These are phyloP conservation scores for Corynorhinus townsendii DNA, from an alignment of 2,113 vertebrate species.

Conservation along the genomic window DNA sequence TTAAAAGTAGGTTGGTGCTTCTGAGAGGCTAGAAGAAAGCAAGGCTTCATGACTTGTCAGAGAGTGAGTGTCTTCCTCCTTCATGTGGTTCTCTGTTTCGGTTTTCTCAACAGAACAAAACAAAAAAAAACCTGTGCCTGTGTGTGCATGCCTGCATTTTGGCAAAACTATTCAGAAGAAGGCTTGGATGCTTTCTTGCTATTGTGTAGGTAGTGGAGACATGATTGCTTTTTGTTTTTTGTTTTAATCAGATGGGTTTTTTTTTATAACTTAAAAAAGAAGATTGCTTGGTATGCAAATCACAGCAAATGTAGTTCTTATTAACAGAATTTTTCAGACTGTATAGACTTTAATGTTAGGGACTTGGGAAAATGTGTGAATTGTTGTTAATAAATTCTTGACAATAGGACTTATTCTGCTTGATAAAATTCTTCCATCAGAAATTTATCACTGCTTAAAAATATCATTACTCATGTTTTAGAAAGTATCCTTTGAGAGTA, in stretches of 20 bases:
- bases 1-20: slow-evolving; percentile 9
- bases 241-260: not conserved
- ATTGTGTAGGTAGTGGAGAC: not conserved
- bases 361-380: not conserved
- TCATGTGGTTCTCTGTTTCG: not conserved
- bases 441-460: slow-evolving; percentile 7
- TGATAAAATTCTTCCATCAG: not conserved
- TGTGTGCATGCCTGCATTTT: not conserved
- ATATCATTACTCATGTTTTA: slow-evolving; percentile 15
- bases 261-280: not conserved
- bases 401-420: not conserved
- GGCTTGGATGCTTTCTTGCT: not conserved
- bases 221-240: not conserved
- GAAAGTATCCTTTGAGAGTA: slow-evolving; percentile 6
- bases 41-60: not conserved
- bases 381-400: slow-evolving; percentile 33
- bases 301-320: not conserved
- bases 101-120: not conserved
- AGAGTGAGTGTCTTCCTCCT: not conserved
- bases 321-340: not conserved
- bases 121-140: not conserved
- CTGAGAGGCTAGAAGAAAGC: not conserved
- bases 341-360: not conserved
- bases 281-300: not conserved
- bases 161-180: slow-evolving; percentile 14